phyloP scores from a whole-genome alignment of 2,113 vertebrate genomes.

The Odobenus rosmarus region DNA sequence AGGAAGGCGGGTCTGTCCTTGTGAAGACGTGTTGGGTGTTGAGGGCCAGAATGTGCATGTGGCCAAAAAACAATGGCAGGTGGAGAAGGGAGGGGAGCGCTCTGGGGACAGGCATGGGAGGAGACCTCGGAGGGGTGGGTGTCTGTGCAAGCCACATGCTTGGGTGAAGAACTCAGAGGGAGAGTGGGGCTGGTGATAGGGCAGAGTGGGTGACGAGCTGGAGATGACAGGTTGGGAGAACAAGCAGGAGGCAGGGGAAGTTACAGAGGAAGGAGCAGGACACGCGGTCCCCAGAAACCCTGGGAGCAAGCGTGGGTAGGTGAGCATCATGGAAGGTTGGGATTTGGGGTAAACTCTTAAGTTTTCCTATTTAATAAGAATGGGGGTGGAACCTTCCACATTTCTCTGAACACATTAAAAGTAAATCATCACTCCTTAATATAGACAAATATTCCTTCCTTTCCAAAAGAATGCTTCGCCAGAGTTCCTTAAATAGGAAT shows the following conservation, averaged over 20 bases:
- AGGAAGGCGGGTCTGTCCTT: accelerated
- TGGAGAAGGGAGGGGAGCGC: background rate
- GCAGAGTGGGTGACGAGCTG: too few species aligned
- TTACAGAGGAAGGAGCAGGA: background rate
- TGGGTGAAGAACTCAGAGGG: background rate
- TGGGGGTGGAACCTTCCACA: background rate
- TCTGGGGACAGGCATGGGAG: background rate
- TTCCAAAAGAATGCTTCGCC: background rate
- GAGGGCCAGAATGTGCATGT: background rate
- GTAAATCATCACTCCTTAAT: background rate
- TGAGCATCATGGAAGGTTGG: background rate
- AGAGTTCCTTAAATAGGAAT: background rate
- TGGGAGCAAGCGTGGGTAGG: background rate
- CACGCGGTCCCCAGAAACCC: background rate
- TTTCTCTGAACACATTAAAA: background rate
- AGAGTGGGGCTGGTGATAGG: background rate
- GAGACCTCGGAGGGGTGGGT: background rate
- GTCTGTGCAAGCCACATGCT: background rate
- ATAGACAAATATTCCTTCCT: background rate
- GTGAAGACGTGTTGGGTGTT: background rate
- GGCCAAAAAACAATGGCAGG: background rate
- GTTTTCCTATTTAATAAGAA: background rate
- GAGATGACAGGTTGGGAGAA: background rate
- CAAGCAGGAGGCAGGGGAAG: background rate
- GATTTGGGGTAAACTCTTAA: background rate